phyloP scores from a whole-genome alignment of 2,888 invertebrate genomes.

The Isoperla grammatica region DNA sequence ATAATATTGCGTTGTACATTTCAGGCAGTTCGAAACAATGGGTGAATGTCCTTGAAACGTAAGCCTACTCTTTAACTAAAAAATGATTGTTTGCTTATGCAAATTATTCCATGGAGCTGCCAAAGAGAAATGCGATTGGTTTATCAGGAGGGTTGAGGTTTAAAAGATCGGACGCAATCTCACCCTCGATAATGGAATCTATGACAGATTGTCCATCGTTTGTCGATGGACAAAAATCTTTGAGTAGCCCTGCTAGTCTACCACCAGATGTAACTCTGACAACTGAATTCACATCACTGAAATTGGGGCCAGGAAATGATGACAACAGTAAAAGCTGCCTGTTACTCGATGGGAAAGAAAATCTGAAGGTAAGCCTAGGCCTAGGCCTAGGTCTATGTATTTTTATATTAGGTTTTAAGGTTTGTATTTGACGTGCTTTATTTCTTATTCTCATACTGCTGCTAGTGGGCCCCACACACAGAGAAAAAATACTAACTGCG shows the following conservation, averaged over 20 bases:
- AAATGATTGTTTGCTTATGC: too few species aligned
- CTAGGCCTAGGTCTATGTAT: background rate
- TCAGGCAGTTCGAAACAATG: too few species aligned
- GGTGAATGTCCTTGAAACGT: too few species aligned
- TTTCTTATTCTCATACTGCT: too few species aligned
- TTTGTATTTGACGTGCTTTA: background rate
- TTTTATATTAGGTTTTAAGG: background rate
- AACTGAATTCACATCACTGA: slow-evolving; percentile 36
- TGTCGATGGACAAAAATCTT: slow-evolving; percentile 17
- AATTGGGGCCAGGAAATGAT: slow-evolving; percentile 33
- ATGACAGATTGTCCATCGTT: slow-evolving; percentile 13
- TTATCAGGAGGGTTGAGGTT: too few species aligned
- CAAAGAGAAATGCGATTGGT: too few species aligned
- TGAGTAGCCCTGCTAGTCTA: slow-evolving; percentile 19
- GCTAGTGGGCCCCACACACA: background rate
- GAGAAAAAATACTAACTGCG: too few species aligned
- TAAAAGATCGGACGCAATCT: background rate
- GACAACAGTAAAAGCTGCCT: slow-evolving; percentile 46
- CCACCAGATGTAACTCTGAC: slow-evolving; percentile 37
- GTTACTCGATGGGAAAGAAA: slow-evolving; percentile 57
- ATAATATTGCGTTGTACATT: too few species aligned
- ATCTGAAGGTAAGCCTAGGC: slow-evolving; percentile 43
- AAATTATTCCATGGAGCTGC: too few species aligned
- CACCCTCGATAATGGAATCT: slow-evolving; percentile 39
- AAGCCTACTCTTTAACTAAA: too few species aligned